phyloP scores from a whole-genome alignment of 1,140 invertebrate species.

The Drosophila yakuba region DNA sequence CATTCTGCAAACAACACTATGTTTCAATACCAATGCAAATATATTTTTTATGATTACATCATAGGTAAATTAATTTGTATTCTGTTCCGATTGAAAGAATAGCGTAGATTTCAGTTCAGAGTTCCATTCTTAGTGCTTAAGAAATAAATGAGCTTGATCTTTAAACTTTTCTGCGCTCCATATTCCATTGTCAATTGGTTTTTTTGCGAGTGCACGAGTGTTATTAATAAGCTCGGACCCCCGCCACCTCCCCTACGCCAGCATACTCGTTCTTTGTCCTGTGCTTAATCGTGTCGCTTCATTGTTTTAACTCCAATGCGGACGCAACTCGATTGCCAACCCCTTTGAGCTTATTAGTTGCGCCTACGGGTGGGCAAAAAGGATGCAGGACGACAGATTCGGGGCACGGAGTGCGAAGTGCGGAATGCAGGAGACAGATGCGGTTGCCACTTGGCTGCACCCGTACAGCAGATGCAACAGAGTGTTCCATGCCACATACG shows the following conservation, averaged over 20 bases:
- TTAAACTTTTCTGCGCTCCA: neutral
- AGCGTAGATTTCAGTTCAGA: too few relatives aligned
- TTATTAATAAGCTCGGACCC: constrained; percentile 72
- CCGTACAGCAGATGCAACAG: constrained; percentile 31
- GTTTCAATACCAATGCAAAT: too few relatives aligned
- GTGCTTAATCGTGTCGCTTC: constrained; percentile 71
- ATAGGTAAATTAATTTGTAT: too few relatives aligned
- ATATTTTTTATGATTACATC: too few relatives aligned
- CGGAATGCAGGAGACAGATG: constrained; percentile 30
- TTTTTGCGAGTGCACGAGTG: constrained; percentile 19
- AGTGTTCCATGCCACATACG: neutral
- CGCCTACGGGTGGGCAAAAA: constrained; percentile 37
- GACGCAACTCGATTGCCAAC: constrained; percentile 45
- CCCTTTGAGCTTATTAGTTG: constrained; percentile 60
- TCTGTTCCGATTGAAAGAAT: too few relatives aligned
- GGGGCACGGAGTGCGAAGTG: constrained; percentile 1
- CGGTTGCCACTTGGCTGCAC: constrained; percentile 65
- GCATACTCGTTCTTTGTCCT: constrained; percentile 7
- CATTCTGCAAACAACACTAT: too few relatives aligned
- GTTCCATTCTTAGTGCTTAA: too few relatives aligned
- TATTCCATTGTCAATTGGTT: neutral
- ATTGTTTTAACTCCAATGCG: constrained; percentile 75
- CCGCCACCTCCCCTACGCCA: neutral
- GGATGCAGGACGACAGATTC: neutral
- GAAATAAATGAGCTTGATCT: neutral